Base-by-base conservation (phyloP, 1,140 invertebrate species). In the Ceratitis capitata region DNA sequence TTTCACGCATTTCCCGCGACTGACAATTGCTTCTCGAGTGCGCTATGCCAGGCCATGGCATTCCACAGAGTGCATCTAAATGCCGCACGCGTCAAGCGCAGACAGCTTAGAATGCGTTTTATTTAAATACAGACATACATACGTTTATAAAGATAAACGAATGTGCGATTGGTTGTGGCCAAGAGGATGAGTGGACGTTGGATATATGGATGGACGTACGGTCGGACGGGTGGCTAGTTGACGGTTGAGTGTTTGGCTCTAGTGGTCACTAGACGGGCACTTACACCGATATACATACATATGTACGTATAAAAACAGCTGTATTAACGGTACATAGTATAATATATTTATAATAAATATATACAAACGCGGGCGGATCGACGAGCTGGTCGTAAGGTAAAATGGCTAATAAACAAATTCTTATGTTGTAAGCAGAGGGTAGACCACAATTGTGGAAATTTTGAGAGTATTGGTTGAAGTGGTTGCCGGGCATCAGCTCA, bases 51-150 rank as follows among this genome's bases (percentile, higher is more conserved):
- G n/a, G n/a, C 39, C 45, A 39, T 6, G 69, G 69, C 69, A 78
- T 78, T 45, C 69, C 69, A 78, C 69, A 78, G 35, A 78, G 69
- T 78, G 42, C 69, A 78, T 78, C 69, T 78, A 78, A 42, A 78
- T 47, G 69, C 69, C 69, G 69, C 69, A 78, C 69, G 69, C 69
- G 69, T 78, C 69, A 78, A 78, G 69, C 69, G 69, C 69, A 78
- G 69, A 78, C 69, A 78, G 69, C 69, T 78, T 78, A 78, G 69
- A 78, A 78, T 78, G 35, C 69, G 69, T 78, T 78, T 78, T 78
- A 78, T n/a, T n/a, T n/a, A n/a, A n/a, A n/a, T n/a, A n/a, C n/a
- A n/a, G n/a, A n/a, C n/a, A n/a, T n/a, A n/a, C n/a, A n/a, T n/a
- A n/a, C n/a, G n/a, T n/a, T n/a, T n/a, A n/a, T n/a, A n/a, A n/a